Evolutionary conservation across 2,113 vertebrate species (phyloP).

Genomic region (Nycticryphes semicollaris): DNA sequence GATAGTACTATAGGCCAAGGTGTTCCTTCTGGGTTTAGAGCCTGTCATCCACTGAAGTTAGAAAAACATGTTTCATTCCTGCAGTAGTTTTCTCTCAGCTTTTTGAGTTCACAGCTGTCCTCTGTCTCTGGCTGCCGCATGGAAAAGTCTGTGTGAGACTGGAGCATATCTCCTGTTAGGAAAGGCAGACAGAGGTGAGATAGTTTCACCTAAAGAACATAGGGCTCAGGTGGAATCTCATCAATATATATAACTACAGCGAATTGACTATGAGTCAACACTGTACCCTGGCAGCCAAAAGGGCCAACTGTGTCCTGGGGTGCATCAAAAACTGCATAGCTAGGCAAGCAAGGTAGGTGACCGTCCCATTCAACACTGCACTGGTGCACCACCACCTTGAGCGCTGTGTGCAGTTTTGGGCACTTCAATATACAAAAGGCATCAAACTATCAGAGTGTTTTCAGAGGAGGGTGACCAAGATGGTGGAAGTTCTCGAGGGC

Average conservation of each 20-base stretch:
- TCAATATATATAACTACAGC: too few relatives aligned
- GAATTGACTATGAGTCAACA: not conserved
- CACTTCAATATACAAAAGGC: not conserved
- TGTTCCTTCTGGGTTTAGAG: not conserved
- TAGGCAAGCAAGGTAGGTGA: not conserved
- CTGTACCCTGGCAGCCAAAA: not conserved
- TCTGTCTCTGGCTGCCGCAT: not conserved
- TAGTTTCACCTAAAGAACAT: not conserved
- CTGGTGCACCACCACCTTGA: rapidly evolving
- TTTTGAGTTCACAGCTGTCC: not conserved
- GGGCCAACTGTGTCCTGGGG: not conserved
- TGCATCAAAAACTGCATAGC: not conserved
- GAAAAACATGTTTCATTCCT: not conserved
- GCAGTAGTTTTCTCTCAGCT: not conserved
- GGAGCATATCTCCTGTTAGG: not conserved
- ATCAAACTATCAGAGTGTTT: not conserved
- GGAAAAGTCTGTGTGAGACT: not conserved
- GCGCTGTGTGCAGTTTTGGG: not conserved
- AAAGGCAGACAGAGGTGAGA: not conserved
- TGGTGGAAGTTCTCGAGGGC: too few relatives aligned
- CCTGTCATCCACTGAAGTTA: too few relatives aligned
- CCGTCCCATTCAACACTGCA: not conserved
- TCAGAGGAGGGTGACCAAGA: not conserved
- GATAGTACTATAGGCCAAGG: not conserved
- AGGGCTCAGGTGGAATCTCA: not conserved